Evolutionary conservation across 2,113 vertebrate species (phyloP).

Genomic region (Tringa solitaria): DNA sequence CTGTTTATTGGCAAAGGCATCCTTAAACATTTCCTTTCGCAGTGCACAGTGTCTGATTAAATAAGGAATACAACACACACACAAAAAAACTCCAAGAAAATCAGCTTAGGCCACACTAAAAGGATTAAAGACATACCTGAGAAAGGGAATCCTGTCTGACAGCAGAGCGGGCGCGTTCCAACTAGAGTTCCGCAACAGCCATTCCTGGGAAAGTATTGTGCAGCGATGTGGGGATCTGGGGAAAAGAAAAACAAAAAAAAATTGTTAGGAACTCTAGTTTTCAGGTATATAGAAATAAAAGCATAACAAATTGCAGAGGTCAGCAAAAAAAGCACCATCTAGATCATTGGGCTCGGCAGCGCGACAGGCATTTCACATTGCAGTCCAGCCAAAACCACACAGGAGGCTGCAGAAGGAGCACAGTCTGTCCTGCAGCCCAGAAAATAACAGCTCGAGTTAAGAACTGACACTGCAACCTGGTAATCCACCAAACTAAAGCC

Average conservation of each 20-base stretch:
- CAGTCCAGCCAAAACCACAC: not conserved
- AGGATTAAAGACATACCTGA: not conserved
- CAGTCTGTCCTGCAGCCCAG: not conserved
- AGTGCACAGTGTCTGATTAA: not conserved
- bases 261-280: not conserved
- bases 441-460: not conserved
- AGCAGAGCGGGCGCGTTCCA: accelerated
- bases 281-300: not conserved
- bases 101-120: not conserved
- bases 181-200: accelerated
- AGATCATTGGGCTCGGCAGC: not conserved
- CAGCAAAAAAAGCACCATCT: not conserved
- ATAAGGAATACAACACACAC: not conserved
- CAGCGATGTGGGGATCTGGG: not conserved
- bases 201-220: accelerated
- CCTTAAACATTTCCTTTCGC: not conserved
- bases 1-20: not conserved
- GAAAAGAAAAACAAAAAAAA: not conserved
- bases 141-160: not conserved
- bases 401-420: too few relatives aligned
- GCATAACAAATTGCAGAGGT: not conserved
- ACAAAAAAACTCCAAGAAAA: not conserved
- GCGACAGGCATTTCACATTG: not conserved
- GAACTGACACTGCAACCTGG: not conserved
- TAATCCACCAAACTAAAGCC: not conserved